Evolutionary conservation across 2,113 vertebrate species (phyloP), one percentile per base, ranked within the genome.

Genomic region (Poeciliopsis prolifica): DNA sequence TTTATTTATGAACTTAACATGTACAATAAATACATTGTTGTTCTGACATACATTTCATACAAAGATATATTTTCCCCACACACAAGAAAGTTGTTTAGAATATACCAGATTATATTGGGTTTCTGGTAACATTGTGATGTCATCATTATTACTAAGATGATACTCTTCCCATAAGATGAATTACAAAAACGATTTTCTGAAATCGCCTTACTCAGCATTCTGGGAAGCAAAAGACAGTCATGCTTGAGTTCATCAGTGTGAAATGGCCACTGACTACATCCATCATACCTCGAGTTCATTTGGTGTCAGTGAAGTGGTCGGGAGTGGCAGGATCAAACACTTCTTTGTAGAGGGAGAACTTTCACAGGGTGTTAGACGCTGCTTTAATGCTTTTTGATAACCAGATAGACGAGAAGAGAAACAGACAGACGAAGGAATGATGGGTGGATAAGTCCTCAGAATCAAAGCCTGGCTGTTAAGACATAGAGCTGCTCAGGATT

Each of bases 181-280:
- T 8, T 24, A 54, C 29, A 31, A 31, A 5, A 31, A 22, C 54
- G 40, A 60, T 75, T 61, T 73, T 78, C 65, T 73, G 24, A 77
- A 60, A 69, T 66, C 63, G 70, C 83, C 65, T 30, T 42, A n/a
- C 67, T 75, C 68, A 78, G 40, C 64, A 72, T 86, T 14, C 77
- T 80, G 77, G 68, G 78, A 80, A 88, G 72, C n/a, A 0, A 15
- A 66, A 63, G 31, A 14, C 62, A 48, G 74, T 74, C 77, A 69
- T 77, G 65, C 29, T 33, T 79, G 65, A 74, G 74, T 71, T 88
- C 81, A 83, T 88, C 75, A 71, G 51, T 74, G 68, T 68, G 60
- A 85, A 85, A 82, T 13, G 65, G 78, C 10, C 77, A 74, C 79
- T n/a, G 65, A 79, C 79, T 78, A 70, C 83, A 81, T 80, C 84